Conservation (phyloP, 2,113 vertebrate species). For the Brevimyrus niger region DNA sequence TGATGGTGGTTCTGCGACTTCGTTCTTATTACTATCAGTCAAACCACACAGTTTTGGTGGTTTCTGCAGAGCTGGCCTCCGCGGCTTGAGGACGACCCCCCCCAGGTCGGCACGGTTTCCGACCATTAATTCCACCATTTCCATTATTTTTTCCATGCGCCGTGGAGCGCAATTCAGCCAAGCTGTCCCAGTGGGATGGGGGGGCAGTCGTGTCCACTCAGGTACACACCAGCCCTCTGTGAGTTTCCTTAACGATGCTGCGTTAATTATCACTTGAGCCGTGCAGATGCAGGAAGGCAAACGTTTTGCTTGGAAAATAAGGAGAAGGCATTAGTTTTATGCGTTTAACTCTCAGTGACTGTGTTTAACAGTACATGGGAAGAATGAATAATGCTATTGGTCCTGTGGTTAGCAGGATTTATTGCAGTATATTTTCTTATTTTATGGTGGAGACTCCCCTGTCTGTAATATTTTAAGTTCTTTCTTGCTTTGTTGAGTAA, state of each 20-base stretch:
- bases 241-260: conserved; percentile 41
- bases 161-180: not conserved
- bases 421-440: conserved; percentile 60
- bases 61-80: not conserved
- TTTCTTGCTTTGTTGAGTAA: conserved; percentile 55
- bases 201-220: not conserved
- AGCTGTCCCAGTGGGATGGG: not conserved
- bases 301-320: conserved; percentile 61
- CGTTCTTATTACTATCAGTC: not conserved
- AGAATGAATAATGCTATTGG: conserved; percentile 57
- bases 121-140: not conserved
- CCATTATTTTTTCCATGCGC: not conserved
- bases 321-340: conserved; percentile 57
- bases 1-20: not conserved
- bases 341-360: conserved; percentile 49
- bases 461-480: conserved; percentile 55
- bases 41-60: not conserved
- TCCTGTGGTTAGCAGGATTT: conserved; percentile 53
- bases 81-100: not conserved
- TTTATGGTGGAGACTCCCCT: conserved; percentile 55
- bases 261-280: conserved; percentile 43
- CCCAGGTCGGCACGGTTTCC: not conserved
- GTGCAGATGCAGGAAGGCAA: conserved; percentile 56
- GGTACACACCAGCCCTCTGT: not conserved
- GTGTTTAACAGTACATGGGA: conserved; percentile 53